A percentile compares a stretch with the other conserved stretches of the same genome.
Conservation (phyloP, 2,113 vertebrate genomes). For the Pan troglodytes region DNA sequence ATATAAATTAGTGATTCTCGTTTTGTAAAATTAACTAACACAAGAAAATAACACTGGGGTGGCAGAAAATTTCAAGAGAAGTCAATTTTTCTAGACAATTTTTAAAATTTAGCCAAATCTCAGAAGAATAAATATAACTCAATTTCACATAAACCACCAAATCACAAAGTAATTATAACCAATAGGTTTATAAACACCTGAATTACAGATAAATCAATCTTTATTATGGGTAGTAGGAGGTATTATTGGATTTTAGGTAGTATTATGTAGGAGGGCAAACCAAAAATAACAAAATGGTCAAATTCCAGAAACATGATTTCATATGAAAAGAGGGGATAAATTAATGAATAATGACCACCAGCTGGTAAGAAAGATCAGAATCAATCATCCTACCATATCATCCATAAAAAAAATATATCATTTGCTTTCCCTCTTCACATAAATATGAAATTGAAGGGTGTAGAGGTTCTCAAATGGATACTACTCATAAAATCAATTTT, state of each 20-base stretch:
- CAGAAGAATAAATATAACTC: constrained; percentile 57
- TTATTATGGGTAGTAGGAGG: constrained; percentile 29
- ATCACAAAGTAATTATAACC: not conserved
- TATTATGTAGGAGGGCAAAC: not conserved
- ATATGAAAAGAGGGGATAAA: not conserved
- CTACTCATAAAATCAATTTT: constrained; percentile 61
- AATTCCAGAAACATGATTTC: constrained; percentile 56
- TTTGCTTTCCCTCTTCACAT: constrained; percentile 63
- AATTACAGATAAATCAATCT: constrained; percentile 23
- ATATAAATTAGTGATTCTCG: not conserved
- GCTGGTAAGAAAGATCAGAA: constrained; percentile 66
- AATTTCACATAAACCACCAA: constrained; percentile 21
- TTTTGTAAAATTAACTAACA: constrained; percentile 61
- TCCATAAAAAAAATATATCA: constrained; percentile 43
- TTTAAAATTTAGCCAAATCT: not conserved
- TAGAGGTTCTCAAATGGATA: not conserved
- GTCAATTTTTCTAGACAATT: not conserved
- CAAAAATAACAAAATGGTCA: constrained; percentile 47
- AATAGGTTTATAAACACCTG: constrained; percentile 47
- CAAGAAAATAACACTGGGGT: constrained; percentile 61
- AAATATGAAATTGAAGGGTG: constrained; percentile 44
- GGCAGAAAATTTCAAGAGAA: constrained; percentile 55
- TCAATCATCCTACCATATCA: constrained; percentile 52
- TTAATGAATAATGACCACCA: constrained; percentile 25
- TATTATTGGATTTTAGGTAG: not conserved